phyloP scores from a whole-genome alignment of 2,888 invertebrate species.

The Acheta domesticus region DNA sequence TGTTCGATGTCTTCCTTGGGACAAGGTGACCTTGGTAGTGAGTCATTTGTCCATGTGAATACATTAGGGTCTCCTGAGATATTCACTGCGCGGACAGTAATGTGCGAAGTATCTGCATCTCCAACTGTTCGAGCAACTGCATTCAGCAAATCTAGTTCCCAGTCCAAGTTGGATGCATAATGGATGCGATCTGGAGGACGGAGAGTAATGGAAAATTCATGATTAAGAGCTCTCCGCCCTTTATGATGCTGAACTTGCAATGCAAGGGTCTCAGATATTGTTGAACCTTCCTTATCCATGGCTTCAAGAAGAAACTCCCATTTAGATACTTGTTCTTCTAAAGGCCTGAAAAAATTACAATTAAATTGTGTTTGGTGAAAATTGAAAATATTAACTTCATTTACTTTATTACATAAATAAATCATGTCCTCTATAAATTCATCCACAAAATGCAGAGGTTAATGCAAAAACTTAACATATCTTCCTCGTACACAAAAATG shows the following conservation, averaged over 20 bases:
- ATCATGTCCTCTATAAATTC: no score
- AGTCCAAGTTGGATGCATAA: slow-evolving; percentile 68
- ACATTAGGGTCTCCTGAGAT: slow-evolving; percentile 62
- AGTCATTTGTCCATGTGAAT: slow-evolving; percentile 83
- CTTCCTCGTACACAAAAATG: no score
- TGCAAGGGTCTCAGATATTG: slow-evolving; percentile 64
- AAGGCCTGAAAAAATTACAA: slow-evolving; percentile 56
- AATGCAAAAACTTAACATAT: no score
- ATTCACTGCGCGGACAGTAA: slow-evolving; percentile 61
- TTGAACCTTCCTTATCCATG: slow-evolving; percentile 70
- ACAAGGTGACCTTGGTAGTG: slow-evolving; percentile 72
- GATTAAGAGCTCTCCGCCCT: slow-evolving; percentile 72
- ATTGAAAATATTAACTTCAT: no score
- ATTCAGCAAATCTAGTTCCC: slow-evolving; percentile 69
- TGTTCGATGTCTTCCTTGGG: slow-evolving; percentile 70
- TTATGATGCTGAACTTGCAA: slow-evolving; percentile 80
- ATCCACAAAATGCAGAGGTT: no score
- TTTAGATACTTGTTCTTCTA: slow-evolving; percentile 76
- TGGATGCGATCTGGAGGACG: slow-evolving; percentile 58
- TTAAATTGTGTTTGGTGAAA: no score
- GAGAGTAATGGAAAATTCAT: slow-evolving; percentile 72
- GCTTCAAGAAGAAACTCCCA: slow-evolving; percentile 80
- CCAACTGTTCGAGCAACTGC: slow-evolving; percentile 58
- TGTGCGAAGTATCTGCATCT: slow-evolving; percentile 57
- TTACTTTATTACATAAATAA: no score